These are phyloP conservation scores for Oceanites oceanicus DNA, from an alignment of 2,113 vertebrate species.

Conservation along the genomic window DNA sequence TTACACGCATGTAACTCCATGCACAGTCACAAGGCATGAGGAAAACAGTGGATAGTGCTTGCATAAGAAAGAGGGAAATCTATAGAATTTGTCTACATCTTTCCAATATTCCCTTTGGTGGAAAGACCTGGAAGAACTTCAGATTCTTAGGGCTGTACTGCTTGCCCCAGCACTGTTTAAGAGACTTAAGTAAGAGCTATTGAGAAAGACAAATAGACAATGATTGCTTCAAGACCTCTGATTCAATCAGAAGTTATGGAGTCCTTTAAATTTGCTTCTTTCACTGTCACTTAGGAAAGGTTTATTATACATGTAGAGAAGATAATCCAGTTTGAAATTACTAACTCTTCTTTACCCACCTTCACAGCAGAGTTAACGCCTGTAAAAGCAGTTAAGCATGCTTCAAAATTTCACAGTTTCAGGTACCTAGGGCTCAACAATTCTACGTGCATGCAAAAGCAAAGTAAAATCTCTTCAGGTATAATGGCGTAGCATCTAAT, in stretches of 20 bases:
- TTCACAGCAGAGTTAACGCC: neutral
- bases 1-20: rapidly evolving
- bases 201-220: neutral
- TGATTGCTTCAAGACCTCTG: neutral
- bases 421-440: neutral
- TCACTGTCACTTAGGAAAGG: neutral
- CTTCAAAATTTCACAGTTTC: neutral
- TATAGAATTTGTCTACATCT: neutral
- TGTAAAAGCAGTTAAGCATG: neutral
- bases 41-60: neutral
- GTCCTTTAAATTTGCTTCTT: neutral
- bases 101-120: neutral
- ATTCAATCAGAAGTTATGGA: neutral
- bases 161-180: neutral
- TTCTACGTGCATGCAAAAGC: neutral
- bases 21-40: neutral
- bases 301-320: neutral
- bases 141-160: neutral
- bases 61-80: neutral
- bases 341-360: neutral
- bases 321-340: neutral
- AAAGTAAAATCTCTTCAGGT: neutral
- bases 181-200: neutral
- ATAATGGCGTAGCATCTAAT: neutral
- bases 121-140: neutral